Base-by-base conservation (phyloP, 2,113 vertebrate species). In the Toxotes chatareus region DNA sequence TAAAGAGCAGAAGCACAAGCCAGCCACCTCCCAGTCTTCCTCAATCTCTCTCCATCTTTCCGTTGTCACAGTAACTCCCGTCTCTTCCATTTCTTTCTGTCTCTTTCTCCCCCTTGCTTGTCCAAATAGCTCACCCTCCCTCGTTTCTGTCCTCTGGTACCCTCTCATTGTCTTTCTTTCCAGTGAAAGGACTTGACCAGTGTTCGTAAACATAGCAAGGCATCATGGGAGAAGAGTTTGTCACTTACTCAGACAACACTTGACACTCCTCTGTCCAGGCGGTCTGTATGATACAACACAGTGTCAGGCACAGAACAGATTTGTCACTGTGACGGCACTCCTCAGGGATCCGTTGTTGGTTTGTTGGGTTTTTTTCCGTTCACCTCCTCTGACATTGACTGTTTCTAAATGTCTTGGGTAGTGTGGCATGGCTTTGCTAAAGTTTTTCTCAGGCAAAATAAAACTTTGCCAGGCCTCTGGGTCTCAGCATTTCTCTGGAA, bases 1-100 rank as follows among this genome's bases (percentile, higher is more conserved):
- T 93, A 93, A 93, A 92, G 84, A 93, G 91, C 87, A 91, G 76
- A 80, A 83, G 87, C 89, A 73, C 68, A 59, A 89, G 88, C 86
- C 89, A 90, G 67, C 85, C 89, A 85, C 86, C 86, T 87, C 84
- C 82, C 76, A 76, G 72, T 79, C 87, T 73, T 74, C 60, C 79
- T 66, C 70, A 53, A 72, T 88, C 86, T 89, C 68, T 49, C 75
- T 88, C 87, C 78, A 89, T 91, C 91, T 90, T 80, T 57, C 62
- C 9, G 53, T 83, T 87, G 88, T 89, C 87, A 90, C 87, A 74
- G 78, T 72, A 76, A 84, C 86, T 89, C 80, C 72, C 59, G 4
- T 86, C 85, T 77, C 73, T 38, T 67, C 75, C 63, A 53, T 80
- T 72, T 85, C 72, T 64, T 40, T 42, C 72, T 40, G 38, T 78